Percentiles rank a stretch among this genome's conserved stretches.
phyloP scores from a whole-genome alignment of 1,140 invertebrate species.

The Neelides sp. region DNA sequence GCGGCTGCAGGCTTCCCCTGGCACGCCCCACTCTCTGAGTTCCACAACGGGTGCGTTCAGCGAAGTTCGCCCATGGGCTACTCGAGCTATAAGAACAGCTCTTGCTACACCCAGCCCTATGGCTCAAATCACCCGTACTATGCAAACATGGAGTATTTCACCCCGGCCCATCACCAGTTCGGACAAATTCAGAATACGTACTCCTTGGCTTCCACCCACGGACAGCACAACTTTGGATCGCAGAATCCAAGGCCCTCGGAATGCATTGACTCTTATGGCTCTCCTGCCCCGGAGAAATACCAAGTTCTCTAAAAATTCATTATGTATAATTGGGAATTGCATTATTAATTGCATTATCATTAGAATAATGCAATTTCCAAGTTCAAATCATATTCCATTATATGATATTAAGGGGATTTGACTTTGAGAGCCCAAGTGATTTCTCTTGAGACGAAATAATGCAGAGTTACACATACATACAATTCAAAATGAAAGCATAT shows the following conservation, averaged over 20 bases:
- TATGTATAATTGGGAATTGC: too few species aligned
- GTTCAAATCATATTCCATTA: too few species aligned
- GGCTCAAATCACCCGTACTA: slow-evolving; percentile 17
- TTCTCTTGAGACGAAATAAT: too few species aligned
- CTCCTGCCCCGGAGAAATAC: slow-evolving; percentile 22
- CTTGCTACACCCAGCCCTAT: slow-evolving; percentile 18
- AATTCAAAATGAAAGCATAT: too few species aligned
- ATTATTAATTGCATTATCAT: too few species aligned
- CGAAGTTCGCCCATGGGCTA: slow-evolving; percentile 24
- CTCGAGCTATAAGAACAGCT: slow-evolving; percentile 9
- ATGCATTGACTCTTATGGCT: slow-evolving; percentile 22
- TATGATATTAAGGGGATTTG: too few species aligned
- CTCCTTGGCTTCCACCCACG: slow-evolving; percentile 21
- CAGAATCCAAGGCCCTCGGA: slow-evolving; percentile 13
- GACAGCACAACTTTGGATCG: slow-evolving; percentile 24
- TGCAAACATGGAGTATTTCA: slow-evolving; percentile 27
- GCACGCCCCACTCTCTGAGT: slow-evolving; percentile 26
- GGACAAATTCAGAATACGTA: slow-evolving; percentile 29
- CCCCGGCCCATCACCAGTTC: slow-evolving; percentile 19
- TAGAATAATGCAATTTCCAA: too few species aligned
- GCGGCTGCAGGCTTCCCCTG: slow-evolving; percentile 27
- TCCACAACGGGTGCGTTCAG: slow-evolving; percentile 26
- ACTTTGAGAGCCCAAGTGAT: too few species aligned
- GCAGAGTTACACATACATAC: too few species aligned
- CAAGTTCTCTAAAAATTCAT: slow-evolving; percentile 28